Evolutionary conservation across 1,140 invertebrate genomes (phyloP).

Genomic region (Brachionus rubens): DNA sequence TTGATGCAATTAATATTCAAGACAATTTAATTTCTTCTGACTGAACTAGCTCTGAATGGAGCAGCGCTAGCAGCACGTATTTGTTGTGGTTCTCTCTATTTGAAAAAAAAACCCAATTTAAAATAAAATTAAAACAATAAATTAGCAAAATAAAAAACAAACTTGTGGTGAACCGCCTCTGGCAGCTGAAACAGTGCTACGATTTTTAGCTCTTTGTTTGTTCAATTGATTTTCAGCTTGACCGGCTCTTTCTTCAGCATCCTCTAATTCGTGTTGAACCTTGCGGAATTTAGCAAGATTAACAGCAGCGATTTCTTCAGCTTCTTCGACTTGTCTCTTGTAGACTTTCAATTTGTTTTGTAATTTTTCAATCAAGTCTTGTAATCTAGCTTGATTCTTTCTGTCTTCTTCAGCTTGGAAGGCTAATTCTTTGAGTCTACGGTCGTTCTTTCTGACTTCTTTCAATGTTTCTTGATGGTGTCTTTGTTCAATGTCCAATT

Average conservation of each 20-base stretch:
- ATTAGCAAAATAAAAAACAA: not conserved
- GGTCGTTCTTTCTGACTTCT: conserved; percentile 74
- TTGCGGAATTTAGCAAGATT: conserved; percentile 99
- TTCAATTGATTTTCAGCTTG: conserved; percentile 92
- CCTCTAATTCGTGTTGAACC: conserved; percentile 67
- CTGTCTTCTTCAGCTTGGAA: conserved; percentile 94
- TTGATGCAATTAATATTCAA: too few species aligned
- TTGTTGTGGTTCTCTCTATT: too few species aligned
- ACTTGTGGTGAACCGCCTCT: conserved; percentile 1
- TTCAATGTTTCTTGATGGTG: conserved; percentile 75
- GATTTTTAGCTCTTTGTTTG: conserved; percentile 92
- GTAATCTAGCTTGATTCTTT: conserved; percentile 95
- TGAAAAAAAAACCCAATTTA: not conserved
- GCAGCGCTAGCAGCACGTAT: conserved; percentile 20
- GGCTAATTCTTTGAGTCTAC: conserved; percentile 68
- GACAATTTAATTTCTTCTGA: too few species aligned
- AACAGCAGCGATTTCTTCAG: conserved; percentile 94
- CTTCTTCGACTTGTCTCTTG: conserved; percentile 98
- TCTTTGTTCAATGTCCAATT: conserved; percentile 94
- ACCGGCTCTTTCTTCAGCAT: conserved; percentile 95
- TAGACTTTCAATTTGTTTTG: conserved; percentile 99
- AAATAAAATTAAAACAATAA: not conserved
- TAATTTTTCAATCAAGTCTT: conserved; percentile 95
- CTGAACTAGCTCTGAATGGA: conserved; percentile 23
- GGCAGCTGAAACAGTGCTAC: conserved; percentile 66